These are phyloP conservation scores for Gortyna flavago DNA, from an alignment of 2,888 invertebrate genomes.

Conservation along the genomic window DNA sequence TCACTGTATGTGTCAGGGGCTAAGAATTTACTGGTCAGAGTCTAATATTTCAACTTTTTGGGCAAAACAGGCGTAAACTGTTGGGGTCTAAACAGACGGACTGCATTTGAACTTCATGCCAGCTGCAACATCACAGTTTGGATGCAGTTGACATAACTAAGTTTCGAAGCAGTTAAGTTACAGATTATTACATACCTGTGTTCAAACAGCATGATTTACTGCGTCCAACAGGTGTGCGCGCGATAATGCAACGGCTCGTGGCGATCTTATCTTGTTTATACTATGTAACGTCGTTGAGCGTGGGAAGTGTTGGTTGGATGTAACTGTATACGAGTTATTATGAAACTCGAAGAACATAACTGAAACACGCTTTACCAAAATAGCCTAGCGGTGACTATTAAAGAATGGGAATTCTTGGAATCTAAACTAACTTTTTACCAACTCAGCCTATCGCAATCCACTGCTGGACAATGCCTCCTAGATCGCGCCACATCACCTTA, in stretches of 20 bases:
- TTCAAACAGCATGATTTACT: conserved; percentile 27
- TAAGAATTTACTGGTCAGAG: neutral
- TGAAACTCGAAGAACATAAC: conserved; percentile 11
- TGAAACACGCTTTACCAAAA: neutral
- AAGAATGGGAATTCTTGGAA: neutral
- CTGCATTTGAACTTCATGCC: too few species aligned
- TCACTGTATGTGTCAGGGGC: too few species aligned
- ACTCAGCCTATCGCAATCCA: neutral
- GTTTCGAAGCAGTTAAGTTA: too few species aligned
- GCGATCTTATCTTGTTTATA: conserved; percentile 37
- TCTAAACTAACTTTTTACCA: neutral
- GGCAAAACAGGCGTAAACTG: neutral
- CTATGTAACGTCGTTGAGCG: conserved; percentile 27
- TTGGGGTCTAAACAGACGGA: neutral
- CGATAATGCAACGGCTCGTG: conserved; percentile 39
- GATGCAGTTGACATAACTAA: too few species aligned
- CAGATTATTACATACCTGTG: neutral
- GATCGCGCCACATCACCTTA: neutral
- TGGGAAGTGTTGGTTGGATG: conserved; percentile 30
- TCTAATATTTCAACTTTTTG: neutral
- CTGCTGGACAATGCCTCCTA: neutral
- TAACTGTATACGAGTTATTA: conserved; percentile 8
- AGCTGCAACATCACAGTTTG: too few species aligned
- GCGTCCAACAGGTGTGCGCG: conserved; percentile 38
- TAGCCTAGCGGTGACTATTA: neutral